Base-by-base conservation (phyloP, 1,140 invertebrate genomes). In the Pseudomyrmex pallidus region DNA sequence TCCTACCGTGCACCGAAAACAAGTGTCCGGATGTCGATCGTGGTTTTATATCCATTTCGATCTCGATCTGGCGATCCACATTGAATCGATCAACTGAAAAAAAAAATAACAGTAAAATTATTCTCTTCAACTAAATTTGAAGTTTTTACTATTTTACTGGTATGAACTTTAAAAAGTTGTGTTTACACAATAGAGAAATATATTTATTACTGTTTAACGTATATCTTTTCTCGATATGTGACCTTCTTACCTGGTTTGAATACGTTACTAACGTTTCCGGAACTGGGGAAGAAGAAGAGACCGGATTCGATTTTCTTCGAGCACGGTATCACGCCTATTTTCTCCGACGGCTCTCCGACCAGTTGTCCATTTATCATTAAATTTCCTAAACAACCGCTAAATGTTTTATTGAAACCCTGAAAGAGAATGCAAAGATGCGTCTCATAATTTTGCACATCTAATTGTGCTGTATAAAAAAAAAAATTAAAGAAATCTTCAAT, bases 11-110 rank as follows among this genome's bases (percentile, higher is more conserved):
- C 4, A 98, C 97, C 4, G 96, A 96, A 72, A 99, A 95, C 22
- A 99, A 91, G 3, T 99, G 94, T 17, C 98, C 98, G 1, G 96
- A 96, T 10, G 96, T 95, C 76, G 96, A 96, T 25, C 99, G 95
- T 8, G 99, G 98, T 87, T 98, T 98, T 62, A 99, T 97, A 56
- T 98, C 97, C 95, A 99, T 95, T 54, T 96, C 96, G 64, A 99
- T 97, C 2, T 96, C 96, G 56, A 99, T 95, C 76, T 97, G 96
- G 59, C 95, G 92, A 0, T 98, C 97, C 2, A 99, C 97, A 22
- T 93, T 95, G 93, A 97, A 98, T 90, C 95, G 96, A n/a, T 98
- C 96, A 17, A 94, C 93, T 93, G 22, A 52, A 90, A 90, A 82
- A n/a, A 63, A 25, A 70, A 54, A 13, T 46, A 17, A 46, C 7